Percentiles rank a stretch among this genome's conserved stretches.
Conservation (phyloP, 2,113 vertebrate species). For the Oreocharis arfaki region DNA sequence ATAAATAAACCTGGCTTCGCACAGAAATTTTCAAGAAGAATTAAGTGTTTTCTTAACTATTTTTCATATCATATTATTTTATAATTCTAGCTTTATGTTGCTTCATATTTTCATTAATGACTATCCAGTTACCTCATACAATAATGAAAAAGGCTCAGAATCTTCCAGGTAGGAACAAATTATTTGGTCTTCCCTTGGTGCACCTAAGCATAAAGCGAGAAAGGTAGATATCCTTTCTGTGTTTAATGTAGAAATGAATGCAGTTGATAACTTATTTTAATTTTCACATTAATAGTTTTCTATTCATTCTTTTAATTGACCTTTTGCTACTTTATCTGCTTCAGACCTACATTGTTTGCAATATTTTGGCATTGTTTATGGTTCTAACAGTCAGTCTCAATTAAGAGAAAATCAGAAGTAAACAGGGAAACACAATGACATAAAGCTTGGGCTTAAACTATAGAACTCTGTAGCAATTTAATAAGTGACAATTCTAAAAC, state of each 20-base stretch:
- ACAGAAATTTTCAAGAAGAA: not conserved
- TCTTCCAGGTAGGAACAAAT: not conserved
- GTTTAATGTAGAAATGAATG: not conserved
- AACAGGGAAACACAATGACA: not conserved
- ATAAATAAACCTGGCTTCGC: not conserved
- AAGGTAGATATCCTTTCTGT: not conserved
- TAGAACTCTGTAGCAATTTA: not conserved
- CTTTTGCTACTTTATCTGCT: not conserved
- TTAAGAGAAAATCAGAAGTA: not conserved
- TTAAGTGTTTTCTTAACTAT: not conserved
- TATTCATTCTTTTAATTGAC: not conserved
- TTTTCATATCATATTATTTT: not conserved
- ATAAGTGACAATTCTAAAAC: not conserved
- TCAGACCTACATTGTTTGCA: not conserved
- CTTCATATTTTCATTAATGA: not conserved
- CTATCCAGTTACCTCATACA: not conserved
- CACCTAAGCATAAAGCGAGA: not conserved
- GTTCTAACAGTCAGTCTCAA: not conserved
- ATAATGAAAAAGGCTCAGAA: not conserved
- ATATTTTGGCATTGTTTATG: not conserved
- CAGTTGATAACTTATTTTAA: not conserved
- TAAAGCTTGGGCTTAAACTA: not conserved
- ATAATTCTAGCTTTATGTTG: accelerated
- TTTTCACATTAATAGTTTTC: not conserved
- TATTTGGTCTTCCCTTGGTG: not conserved